Conservation (phyloP, 2,888 invertebrate species). For the Stegophylla sp. region DNA sequence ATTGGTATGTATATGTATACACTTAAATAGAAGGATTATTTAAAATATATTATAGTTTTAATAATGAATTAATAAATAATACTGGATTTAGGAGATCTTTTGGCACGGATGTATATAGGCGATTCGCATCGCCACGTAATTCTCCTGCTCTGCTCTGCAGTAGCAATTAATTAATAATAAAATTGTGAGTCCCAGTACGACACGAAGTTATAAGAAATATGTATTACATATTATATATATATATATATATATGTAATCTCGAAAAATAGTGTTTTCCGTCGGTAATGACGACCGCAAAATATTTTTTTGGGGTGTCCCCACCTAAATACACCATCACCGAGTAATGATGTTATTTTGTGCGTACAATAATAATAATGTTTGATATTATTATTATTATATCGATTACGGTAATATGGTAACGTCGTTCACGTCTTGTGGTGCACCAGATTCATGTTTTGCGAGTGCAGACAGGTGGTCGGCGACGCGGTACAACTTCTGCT, state of each 20-base stretch:
- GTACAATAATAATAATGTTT: neutral
- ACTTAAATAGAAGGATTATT: too few species aligned
- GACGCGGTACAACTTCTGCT: slow-evolving; percentile 67
- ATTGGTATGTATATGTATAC: neutral
- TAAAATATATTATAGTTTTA: too few species aligned
- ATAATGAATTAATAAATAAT: too few species aligned
- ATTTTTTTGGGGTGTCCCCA: neutral
- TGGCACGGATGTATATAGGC: too few species aligned
- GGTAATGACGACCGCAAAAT: neutral
- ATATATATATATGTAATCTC: neutral
- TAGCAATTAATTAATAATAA: too few species aligned
- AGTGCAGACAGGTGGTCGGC: slow-evolving; percentile 64
- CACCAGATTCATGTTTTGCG: slow-evolving; percentile 12
- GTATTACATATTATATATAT: too few species aligned
- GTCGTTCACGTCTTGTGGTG: slow-evolving; percentile 40
- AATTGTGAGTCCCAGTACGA: too few species aligned
- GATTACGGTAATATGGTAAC: neutral
- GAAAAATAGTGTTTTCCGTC: neutral
- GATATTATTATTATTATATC: neutral
- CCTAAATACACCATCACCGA: too few species aligned
- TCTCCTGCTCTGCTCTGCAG: too few species aligned
- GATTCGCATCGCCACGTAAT: too few species aligned
- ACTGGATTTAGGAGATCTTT: too few species aligned
- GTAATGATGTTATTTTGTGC: neutral
- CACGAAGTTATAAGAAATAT: too few species aligned